These are phyloP conservation scores for Galaxias olidus DNA, from an alignment of 2,797 vertebrate species.

Conservation along the genomic window DNA sequence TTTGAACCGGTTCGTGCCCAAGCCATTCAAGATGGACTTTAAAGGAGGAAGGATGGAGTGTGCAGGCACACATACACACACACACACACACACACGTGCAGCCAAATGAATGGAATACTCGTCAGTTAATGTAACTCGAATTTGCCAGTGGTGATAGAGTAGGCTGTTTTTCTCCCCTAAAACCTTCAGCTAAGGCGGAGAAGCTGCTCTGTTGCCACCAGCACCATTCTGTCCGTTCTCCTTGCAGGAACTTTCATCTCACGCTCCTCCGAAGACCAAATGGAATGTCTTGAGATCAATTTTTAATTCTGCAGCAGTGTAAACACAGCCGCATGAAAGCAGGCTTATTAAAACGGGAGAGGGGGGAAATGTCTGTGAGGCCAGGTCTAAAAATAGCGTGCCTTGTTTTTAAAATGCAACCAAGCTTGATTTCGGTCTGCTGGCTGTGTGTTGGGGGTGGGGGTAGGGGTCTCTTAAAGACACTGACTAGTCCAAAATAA, in stretches of 20 bases:
- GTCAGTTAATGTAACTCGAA: constrained; percentile 13
- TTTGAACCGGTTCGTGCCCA: constrained; percentile 45
- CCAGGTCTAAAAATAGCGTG: constrained; percentile 54
- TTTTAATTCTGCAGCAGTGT: constrained; percentile 37
- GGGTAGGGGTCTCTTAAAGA: constrained; percentile 1
- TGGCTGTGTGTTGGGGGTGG: constrained; percentile 1
- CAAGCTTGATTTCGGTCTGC: constrained; percentile 4
- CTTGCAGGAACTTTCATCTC: background rate
- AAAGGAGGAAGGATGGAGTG: constrained; percentile 26
- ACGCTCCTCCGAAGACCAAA: constrained; percentile 21
- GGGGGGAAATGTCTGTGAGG: constrained; percentile 40
- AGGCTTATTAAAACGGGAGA: constrained; percentile 49
- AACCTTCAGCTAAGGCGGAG: constrained; percentile 9
- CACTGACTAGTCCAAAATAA: constrained; percentile 4
- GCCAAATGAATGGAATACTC: constrained; percentile 25
- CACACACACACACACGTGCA: background rate
- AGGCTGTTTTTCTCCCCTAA: constrained; percentile 15
- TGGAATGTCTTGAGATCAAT: constrained; percentile 29
- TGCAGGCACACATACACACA: background rate
- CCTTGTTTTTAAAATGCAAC: constrained; percentile 20
- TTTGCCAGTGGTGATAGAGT: constrained; percentile 15
- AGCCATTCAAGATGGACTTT: constrained; percentile 41
- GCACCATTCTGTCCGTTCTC: background rate
- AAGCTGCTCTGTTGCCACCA: background rate
- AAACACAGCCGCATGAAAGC: constrained; percentile 38